These are phyloP conservation scores for Drosophila lutescens DNA, from an alignment of 2,888 invertebrate genomes.

Conservation along the genomic window DNA sequence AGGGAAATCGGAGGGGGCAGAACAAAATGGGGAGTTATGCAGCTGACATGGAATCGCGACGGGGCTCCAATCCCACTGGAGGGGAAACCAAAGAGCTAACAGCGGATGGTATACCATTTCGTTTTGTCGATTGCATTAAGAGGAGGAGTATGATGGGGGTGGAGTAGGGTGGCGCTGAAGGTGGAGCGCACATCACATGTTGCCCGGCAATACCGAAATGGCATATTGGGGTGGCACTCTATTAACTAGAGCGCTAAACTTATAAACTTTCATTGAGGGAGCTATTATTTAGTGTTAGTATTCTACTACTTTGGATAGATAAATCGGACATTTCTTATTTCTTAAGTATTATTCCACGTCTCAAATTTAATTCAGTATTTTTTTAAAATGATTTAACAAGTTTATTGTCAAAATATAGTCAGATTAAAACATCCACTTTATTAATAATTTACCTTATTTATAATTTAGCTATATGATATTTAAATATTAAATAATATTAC, in stretches of 20 bases:
- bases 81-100: conserved; percentile 18
- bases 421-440: too few relatives aligned
- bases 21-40: conserved; percentile 30
- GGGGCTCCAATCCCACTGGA: conserved; percentile 1
- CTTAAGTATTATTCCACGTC: too few relatives aligned
- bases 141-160: neutral
- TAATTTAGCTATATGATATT: too few relatives aligned
- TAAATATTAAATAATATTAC: too few relatives aligned
- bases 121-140: conserved; percentile 47
- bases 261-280: neutral
- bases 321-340: too few relatives aligned
- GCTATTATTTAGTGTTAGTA: neutral
- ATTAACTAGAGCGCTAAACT: neutral
- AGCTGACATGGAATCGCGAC: conserved; percentile 10
- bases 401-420: too few relatives aligned
- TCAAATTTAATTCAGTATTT: too few relatives aligned
- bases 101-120: conserved; percentile 35
- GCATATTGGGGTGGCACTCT: neutral
- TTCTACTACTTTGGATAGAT: too few relatives aligned
- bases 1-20: conserved; percentile 20
- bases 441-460: too few relatives aligned
- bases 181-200: neutral
- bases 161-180: neutral
- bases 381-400: too few relatives aligned
- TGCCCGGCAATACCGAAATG: neutral